phyloP scores from a whole-genome alignment of 2,888 invertebrate genomes.

The Beris morrisii region DNA sequence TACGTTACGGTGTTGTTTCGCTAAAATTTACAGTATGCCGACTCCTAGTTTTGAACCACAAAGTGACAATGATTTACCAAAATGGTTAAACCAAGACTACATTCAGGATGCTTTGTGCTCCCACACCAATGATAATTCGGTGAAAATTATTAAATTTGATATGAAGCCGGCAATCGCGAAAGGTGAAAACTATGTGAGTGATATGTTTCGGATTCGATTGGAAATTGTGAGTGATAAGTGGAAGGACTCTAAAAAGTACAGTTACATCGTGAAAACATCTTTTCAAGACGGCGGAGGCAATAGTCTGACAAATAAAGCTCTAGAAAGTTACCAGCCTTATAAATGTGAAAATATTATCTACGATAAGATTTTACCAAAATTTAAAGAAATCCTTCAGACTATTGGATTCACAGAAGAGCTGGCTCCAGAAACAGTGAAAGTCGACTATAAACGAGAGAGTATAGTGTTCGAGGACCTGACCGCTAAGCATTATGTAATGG shows the following conservation, averaged over 20 bases:
- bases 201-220: slow-evolving; percentile 43
- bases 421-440: slow-evolving; percentile 20
- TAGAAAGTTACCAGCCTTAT: background rate
- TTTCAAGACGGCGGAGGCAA: background rate
- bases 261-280: background rate
- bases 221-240: slow-evolving; percentile 32
- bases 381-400: slow-evolving; percentile 19
- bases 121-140: slow-evolving; percentile 33
- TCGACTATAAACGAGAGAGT: background rate
- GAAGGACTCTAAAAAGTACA: background rate
- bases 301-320: background rate
- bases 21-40: no score
- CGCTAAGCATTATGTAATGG: slow-evolving; percentile 11
- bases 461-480: slow-evolving; percentile 27
- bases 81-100: background rate
- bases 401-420: slow-evolving; percentile 13
- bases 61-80: no score
- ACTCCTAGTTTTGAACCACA: no score
- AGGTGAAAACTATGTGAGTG: slow-evolving; percentile 46
- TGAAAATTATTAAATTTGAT: slow-evolving; percentile 37
- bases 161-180: slow-evolving; percentile 42
- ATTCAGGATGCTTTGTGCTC: background rate
- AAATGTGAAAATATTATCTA: slow-evolving; percentile 30
- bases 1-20: no score
- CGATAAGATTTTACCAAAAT: slow-evolving; percentile 16